Evolutionary conservation across 2,113 vertebrate species (phyloP).

Genomic region (Entosphenus tridentatus): DNA sequence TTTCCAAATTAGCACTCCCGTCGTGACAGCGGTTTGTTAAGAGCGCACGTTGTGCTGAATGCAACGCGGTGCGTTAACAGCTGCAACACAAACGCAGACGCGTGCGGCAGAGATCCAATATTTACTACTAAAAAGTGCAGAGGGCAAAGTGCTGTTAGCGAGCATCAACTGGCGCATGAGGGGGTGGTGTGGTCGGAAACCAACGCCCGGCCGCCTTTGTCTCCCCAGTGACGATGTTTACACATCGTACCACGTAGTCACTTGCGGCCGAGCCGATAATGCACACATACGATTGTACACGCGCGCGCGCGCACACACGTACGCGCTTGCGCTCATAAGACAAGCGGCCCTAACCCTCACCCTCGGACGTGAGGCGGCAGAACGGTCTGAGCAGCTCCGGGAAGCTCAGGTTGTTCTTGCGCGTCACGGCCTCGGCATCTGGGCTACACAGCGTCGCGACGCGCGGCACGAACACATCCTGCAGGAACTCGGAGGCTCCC

Average conservation of each 20-base stretch:
- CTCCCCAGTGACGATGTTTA: too few species aligned
- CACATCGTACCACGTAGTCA: too few species aligned
- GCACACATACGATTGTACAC: neutral
- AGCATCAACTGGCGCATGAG: neutral
- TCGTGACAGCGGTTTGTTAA: too few species aligned
- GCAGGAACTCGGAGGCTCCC: constrained; percentile 82
- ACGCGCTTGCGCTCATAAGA: neutral
- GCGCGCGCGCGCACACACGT: neutral
- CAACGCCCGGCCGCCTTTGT: neutral
- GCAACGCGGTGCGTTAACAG: too few species aligned
- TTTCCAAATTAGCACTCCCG: too few species aligned
- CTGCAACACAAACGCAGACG: too few species aligned
- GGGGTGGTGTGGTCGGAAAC: neutral
- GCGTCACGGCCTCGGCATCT: constrained; percentile 56
- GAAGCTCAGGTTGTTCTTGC: constrained; percentile 71
- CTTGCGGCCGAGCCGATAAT: neutral
- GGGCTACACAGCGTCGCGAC: constrained; percentile 78
- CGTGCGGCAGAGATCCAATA: too few species aligned
- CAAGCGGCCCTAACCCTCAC: constrained; percentile 26
- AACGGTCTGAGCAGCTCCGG: constrained; percentile 74
- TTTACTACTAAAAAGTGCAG: too few species aligned
- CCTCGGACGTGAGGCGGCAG: constrained; percentile 80
- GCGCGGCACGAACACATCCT: constrained; percentile 83
- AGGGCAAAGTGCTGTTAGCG: too few species aligned
- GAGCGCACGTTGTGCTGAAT: too few species aligned